phyloP scores from a whole-genome alignment of 2,113 vertebrate species.

The Galeopterus variegatus region DNA sequence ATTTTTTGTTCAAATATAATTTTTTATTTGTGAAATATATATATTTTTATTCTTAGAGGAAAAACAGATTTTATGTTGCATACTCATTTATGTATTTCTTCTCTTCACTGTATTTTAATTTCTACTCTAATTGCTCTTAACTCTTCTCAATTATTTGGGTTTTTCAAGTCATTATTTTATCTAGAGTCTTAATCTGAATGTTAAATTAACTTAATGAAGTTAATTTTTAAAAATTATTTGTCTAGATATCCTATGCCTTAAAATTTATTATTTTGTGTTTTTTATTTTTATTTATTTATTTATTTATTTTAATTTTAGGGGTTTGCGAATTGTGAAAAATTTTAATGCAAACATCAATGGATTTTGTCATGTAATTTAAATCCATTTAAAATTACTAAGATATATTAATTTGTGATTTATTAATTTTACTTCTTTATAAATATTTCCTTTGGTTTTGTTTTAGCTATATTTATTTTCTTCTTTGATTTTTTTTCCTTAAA shows the following conservation, averaged over 20 bases:
- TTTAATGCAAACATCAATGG: neutral
- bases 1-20: neutral
- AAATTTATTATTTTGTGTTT: neutral
- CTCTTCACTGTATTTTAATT: neutral
- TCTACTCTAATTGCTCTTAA: neutral
- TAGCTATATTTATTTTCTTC: neutral
- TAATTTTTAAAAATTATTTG: neutral
- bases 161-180: neutral
- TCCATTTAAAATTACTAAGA: neutral
- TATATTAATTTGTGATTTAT: neutral
- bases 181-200: neutral
- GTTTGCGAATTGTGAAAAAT: neutral
- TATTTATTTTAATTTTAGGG: neutral
- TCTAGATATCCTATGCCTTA: neutral
- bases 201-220: neutral
- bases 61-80: neutral
- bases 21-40: neutral
- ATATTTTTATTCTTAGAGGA: neutral
- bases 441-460: neutral
- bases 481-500: neutral
- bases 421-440: neutral
- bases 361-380: neutral
- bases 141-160: neutral
- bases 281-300: too few species aligned
- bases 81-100: neutral